Percentiles rank a stretch among this genome's conserved stretches.
Conservation (phyloP, 1,140 invertebrate species). For the Chironomus striatipennis region DNA sequence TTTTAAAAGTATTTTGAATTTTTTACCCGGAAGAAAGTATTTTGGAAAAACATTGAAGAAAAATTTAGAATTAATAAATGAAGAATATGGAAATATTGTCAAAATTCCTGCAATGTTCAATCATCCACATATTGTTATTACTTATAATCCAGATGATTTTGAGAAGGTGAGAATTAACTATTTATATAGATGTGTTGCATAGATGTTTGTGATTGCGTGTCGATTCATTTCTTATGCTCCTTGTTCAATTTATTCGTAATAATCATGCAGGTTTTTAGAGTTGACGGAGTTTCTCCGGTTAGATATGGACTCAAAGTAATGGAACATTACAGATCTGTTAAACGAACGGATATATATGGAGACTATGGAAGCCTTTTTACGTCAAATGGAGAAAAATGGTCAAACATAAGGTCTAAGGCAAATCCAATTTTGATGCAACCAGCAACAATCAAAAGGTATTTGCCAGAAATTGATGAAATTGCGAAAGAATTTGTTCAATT, state of each 20-base stretch:
- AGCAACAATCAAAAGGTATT: background rate
- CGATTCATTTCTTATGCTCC: too few relatives aligned
- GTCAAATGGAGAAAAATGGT: background rate
- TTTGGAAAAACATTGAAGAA: conserved; percentile 28
- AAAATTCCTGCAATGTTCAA: conserved; percentile 31
- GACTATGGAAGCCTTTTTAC: background rate
- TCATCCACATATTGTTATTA: conserved; percentile 27
- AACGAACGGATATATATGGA: too few relatives aligned
- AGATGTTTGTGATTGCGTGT: too few relatives aligned
- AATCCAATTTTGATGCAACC: background rate
- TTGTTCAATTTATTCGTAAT: too few relatives aligned
- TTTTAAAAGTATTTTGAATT: background rate
- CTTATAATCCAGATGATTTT: conserved; percentile 34
- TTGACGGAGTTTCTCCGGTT: conserved; percentile 17
- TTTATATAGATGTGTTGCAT: too few relatives aligned
- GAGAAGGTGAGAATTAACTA: conserved; percentile 27
- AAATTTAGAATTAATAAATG: conserved; percentile 27
- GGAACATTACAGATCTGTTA: background rate
- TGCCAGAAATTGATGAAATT: background rate
- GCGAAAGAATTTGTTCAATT: background rate
- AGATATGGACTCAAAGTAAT: conserved; percentile 25
- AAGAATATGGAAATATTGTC: conserved; percentile 32
- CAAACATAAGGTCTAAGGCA: background rate
- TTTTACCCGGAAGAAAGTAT: conserved; percentile 18
- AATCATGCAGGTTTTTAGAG: background rate